These are phyloP conservation scores for Pterostichus madidus DNA, from an alignment of 2,888 invertebrate genomes.

Conservation along the genomic window DNA sequence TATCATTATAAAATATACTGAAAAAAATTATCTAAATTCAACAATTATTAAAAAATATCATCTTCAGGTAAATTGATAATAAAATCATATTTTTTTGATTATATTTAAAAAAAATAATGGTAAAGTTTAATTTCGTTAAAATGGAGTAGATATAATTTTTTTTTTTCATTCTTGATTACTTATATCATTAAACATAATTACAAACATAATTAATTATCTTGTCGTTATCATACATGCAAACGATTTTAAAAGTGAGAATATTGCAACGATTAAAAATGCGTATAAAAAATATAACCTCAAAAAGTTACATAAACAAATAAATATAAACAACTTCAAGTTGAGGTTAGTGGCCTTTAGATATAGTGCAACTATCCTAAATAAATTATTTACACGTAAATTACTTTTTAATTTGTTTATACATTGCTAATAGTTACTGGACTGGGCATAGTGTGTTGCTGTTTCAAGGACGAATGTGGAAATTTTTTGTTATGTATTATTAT, in stretches of 20 bases:
- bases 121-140: too few species aligned
- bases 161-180: too few species aligned
- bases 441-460: not conserved
- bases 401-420: constrained; percentile 21
- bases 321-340: constrained; percentile 5
- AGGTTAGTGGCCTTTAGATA: constrained; percentile 26
- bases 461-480: not conserved
- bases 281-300: constrained; percentile 30
- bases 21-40: too few species aligned
- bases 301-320: not conserved
- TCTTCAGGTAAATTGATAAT: too few species aligned
- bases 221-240: not conserved
- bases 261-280: constrained; percentile 3
- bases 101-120: too few species aligned
- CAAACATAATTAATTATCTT: too few species aligned
- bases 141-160: too few species aligned
- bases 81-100: too few species aligned
- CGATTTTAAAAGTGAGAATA: constrained; percentile 15
- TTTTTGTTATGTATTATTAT: not conserved
- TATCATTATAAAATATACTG: too few species aligned
- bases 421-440: not conserved
- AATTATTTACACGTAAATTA: not conserved
- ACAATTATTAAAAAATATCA: too few species aligned
- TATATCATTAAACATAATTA: too few species aligned
- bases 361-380: not conserved